A percentile compares a stretch with the other conserved stretches of the same genome.
Conservation (phyloP, 2,888 invertebrate species). For the Drosophila formosana region DNA sequence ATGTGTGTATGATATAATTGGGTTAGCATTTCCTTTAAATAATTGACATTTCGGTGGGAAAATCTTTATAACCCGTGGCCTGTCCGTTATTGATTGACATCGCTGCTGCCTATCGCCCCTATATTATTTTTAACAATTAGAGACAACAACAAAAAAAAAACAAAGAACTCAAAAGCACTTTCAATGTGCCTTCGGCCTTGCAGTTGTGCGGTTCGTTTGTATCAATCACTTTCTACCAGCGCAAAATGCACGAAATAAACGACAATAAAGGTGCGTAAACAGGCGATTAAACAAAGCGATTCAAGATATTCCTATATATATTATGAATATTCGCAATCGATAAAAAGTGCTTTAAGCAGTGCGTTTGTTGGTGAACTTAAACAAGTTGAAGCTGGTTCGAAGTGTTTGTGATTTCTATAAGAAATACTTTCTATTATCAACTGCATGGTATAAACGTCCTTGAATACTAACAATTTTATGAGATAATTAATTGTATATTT, state of each 20-base stretch:
- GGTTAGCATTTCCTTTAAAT: constrained; percentile 58
- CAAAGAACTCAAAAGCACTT: constrained; percentile 21
- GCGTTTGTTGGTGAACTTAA: background rate
- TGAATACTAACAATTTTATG: too few relatives aligned
- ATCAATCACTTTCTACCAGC: background rate
- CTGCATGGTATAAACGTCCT: too few relatives aligned
- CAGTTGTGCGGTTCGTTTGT: constrained; percentile 44
- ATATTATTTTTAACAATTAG: constrained; percentile 38
- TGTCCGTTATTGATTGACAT: constrained; percentile 80
- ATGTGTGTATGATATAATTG: constrained; percentile 56
- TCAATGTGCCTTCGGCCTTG: constrained; percentile 52
- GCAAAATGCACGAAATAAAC: constrained; percentile 48
- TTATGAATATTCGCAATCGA: background rate
- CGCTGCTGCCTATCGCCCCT: constrained; percentile 8
- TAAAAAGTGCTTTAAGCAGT: background rate
- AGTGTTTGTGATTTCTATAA: background rate
- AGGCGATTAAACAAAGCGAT: background rate
- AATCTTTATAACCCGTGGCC: constrained; percentile 62
- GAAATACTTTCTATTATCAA: background rate
- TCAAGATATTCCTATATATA: background rate
- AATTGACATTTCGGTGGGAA: constrained; percentile 80
- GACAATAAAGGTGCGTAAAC: constrained; percentile 51
- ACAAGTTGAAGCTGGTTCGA: background rate
- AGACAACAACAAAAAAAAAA: constrained; percentile 14
- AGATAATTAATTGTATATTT: too few relatives aligned